Conservation (phyloP, 2,113 vertebrate species). For the Salvelinus sp. region DNA sequence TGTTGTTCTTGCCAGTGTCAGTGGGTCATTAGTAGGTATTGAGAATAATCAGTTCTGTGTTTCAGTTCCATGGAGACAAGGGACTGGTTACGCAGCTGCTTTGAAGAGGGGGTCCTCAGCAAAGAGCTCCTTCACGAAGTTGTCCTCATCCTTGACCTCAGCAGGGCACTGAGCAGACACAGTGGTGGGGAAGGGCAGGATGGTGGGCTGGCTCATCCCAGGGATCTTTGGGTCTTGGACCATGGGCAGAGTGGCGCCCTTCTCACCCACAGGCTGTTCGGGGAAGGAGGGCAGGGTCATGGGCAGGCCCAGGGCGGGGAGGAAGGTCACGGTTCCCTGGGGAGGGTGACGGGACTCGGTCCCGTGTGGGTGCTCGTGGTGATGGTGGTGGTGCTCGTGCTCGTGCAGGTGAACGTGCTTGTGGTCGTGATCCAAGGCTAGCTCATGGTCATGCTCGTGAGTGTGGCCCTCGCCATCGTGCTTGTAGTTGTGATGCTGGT, state of each 20-base stretch:
- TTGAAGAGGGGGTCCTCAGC: slow-evolving; percentile 64
- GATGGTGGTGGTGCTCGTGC: slow-evolving; percentile 75
- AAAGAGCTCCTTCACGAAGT: slow-evolving; percentile 50
- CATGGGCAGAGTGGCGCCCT: slow-evolving; percentile 42
- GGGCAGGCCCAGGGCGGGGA: slow-evolving; percentile 52
- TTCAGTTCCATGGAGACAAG: too few species aligned
- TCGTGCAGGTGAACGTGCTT: slow-evolving; percentile 68
- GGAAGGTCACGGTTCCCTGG: slow-evolving; percentile 43
- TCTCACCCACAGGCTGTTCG: slow-evolving; percentile 16
- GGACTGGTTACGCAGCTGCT: slow-evolving; percentile 19
- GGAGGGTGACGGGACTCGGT: slow-evolving; percentile 7
- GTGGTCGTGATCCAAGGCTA: slow-evolving; percentile 71
- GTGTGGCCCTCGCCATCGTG: slow-evolving; percentile 50
- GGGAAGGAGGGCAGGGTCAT: slow-evolving; percentile 49
- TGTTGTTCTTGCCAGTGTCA: too few species aligned
- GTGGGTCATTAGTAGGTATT: too few species aligned
- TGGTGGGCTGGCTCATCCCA: slow-evolving; percentile 45
- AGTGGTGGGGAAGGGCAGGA: slow-evolving; percentile 55
- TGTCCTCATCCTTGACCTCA: neutral
- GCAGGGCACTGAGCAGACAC: slow-evolving; percentile 53
- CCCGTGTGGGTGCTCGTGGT: slow-evolving; percentile 55
- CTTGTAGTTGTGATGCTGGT: slow-evolving; percentile 65
- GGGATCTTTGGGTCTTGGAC: slow-evolving; percentile 62
- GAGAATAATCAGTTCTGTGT: too few species aligned
- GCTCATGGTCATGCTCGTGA: slow-evolving; percentile 72